These are phyloP conservation scores for Monochamus saltuarius DNA, from an alignment of 1,140 invertebrate genomes.

Conservation along the genomic window DNA sequence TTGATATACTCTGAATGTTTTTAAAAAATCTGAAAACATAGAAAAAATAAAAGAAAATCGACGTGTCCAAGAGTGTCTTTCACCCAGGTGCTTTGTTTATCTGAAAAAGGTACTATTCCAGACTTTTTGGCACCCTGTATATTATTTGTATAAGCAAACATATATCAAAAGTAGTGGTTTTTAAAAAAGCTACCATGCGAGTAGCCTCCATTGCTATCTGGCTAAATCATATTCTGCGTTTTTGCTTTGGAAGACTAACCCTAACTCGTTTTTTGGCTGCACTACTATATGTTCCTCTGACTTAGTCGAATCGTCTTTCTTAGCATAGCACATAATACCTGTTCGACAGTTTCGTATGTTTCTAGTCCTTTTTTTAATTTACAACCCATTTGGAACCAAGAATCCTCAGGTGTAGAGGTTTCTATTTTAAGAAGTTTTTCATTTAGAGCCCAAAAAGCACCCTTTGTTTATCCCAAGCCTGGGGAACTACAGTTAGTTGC, in stretches of 20 bases:
- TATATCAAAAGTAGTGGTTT: conserved; percentile 1
- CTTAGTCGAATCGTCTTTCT: conserved; percentile 1
- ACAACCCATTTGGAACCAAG: not conserved
- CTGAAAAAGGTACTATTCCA: too few species aligned
- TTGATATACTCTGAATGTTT: too few species aligned
- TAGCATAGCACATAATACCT: not conserved
- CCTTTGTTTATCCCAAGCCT: not conserved
- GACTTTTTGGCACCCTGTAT: conserved; percentile 1
- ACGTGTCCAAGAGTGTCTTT: too few species aligned
- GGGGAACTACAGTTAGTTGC: conserved; percentile 1
- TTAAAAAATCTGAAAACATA: too few species aligned
- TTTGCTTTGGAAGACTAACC: not conserved
- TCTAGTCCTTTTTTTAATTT: not conserved
- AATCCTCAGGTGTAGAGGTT: conserved; percentile 1
- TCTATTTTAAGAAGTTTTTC: conserved; percentile 1
- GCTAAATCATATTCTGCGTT: conserved; percentile 1
- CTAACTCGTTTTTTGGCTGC: not conserved
- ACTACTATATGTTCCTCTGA: not conserved
- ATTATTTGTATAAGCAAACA: not conserved
- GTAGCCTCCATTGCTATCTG: not conserved
- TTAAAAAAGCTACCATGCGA: not conserved
- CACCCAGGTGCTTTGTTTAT: too few species aligned
- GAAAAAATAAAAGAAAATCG: too few species aligned
- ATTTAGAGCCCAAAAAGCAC: conserved; percentile 1
- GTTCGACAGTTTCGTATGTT: too few species aligned